Evolutionary conservation across 2,888 invertebrate species (phyloP), one percentile per base, ranked within the genome.

Genomic region (Camponotus fellah): DNA sequence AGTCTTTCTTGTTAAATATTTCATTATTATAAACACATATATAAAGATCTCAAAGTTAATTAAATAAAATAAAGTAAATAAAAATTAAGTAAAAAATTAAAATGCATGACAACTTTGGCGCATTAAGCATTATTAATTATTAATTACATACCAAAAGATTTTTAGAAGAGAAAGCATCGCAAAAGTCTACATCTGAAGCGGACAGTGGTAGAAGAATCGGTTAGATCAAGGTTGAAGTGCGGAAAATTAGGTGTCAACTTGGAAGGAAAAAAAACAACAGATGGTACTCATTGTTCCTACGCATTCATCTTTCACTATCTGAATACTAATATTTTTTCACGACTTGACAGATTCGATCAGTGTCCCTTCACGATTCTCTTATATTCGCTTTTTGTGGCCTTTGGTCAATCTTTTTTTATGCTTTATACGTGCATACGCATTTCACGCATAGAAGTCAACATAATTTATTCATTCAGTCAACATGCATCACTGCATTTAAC

Each of bases 211-310:
- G 84, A 72, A 87, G 91, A 89, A 89, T 89, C 89, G 85, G 88
- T 88, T 86, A 89, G 90, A 92, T 92, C 91, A 91, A 89, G 88
- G 91, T 89, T 87, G 92, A 91, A 91, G 91, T 89, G 92, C 91
- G 91, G 92, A 89, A 92, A 92, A 92, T 92, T 92, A 91, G 91
- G 89, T 92, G 91, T 92, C 92, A 89, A 89, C 80, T 85, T 86
- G 72, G 75, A 75, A 56, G 65, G 69, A 85, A 83, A 85, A 46
- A 85, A 88, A 88, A 86, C 87, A 90, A 87, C 85, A 80, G 66
- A 32, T 69, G 83, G 64, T 69, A 58, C 88, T 92, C 90, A 87
- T 90, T 91, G 91, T 88, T 86, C 87, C 86, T 71, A 77, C 86
- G 89, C 88, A 88, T 90, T 89, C 86, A 86, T 88, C 87, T 85